These are phyloP conservation scores for Porites lobata DNA, from an alignment of 92 coral and sea anemone species.

Conservation along the genomic window DNA sequence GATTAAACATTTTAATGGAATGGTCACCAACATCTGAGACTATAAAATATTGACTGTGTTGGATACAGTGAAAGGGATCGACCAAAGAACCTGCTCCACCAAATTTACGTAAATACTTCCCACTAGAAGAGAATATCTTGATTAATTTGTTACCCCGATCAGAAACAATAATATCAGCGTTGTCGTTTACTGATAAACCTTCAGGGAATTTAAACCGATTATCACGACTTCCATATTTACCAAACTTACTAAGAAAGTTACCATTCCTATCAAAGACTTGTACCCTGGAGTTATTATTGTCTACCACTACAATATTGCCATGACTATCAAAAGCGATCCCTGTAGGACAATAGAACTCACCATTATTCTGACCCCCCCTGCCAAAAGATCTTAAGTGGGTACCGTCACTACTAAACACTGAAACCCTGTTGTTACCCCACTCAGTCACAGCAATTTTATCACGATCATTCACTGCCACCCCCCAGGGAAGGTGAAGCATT, in stretches of 20 bases:
- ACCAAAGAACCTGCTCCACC: not conserved
- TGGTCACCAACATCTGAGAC: too few species aligned
- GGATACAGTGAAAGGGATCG: too few species aligned
- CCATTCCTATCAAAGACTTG: not conserved
- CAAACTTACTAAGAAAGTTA: conserved; percentile 22
- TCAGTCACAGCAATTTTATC: conserved; percentile 25
- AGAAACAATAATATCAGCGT: conserved; percentile 37
- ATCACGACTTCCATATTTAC: conserved; percentile 18
- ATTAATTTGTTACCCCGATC: conserved; percentile 24
- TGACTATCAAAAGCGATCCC: conserved; percentile 3
- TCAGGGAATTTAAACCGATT: conserved; percentile 4
- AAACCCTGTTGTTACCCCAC: not conserved
- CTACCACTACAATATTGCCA: too few species aligned
- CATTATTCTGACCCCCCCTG: not conserved
- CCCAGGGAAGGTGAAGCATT: conserved; percentile 2
- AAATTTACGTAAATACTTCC: conserved; percentile 16
- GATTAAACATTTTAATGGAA: too few species aligned
- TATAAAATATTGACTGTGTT: too few species aligned
- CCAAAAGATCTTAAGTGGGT: conserved; percentile 10
- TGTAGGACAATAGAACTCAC: not conserved
- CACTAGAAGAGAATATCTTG: conserved; percentile 17
- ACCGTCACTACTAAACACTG: conserved; percentile 3
- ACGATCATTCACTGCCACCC: conserved; percentile 18
- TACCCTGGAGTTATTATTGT: too few species aligned
- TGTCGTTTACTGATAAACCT: not conserved